Evolutionary conservation across 2,888 invertebrate species (phyloP).

Genomic region (Neocrepidodera transversa): DNA sequence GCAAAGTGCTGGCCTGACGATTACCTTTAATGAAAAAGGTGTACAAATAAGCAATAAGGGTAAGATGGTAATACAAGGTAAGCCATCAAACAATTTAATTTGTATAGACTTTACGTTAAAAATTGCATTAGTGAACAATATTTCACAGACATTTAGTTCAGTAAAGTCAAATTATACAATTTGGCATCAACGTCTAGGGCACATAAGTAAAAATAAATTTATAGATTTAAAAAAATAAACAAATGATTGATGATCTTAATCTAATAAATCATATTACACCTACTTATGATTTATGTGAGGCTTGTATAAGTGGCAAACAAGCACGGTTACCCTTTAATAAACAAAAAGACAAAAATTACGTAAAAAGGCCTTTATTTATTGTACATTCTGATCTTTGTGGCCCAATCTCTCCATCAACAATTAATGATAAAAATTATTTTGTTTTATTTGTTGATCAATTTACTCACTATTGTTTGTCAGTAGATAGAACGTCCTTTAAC

Average conservation of each 20-base stretch:
- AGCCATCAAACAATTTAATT: conserved; percentile 40
- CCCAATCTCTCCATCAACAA: conserved; percentile 24
- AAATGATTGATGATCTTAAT: conserved; percentile 9
- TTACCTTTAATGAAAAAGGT: conserved; percentile 43
- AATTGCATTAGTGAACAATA: neutral
- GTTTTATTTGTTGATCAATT: conserved; percentile 52
- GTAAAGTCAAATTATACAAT: conserved; percentile 10
- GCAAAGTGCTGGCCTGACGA: conserved; percentile 44
- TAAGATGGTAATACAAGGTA: conserved; percentile 42
- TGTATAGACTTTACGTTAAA: too few species aligned
- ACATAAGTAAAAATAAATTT: conserved; percentile 19
- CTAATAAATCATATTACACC: conserved; percentile 23
- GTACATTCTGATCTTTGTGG: conserved; percentile 25
- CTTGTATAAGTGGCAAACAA: conserved; percentile 36
- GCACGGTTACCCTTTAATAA: conserved; percentile 33
- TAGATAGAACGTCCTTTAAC: too few species aligned
- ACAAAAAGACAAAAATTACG: conserved; percentile 24
- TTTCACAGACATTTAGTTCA: conserved; percentile 15
- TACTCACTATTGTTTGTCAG: conserved; percentile 53
- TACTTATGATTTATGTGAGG: too few species aligned
- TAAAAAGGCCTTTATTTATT: conserved; percentile 20
- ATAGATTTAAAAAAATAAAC: conserved; percentile 2
- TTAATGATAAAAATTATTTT: conserved; percentile 51
- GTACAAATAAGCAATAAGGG: conserved; percentile 36
- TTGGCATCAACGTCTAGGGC: conserved; percentile 25